phyloP scores from a whole-genome alignment of 2,113 vertebrate genomes.

The Bambusicola thoracicus region DNA sequence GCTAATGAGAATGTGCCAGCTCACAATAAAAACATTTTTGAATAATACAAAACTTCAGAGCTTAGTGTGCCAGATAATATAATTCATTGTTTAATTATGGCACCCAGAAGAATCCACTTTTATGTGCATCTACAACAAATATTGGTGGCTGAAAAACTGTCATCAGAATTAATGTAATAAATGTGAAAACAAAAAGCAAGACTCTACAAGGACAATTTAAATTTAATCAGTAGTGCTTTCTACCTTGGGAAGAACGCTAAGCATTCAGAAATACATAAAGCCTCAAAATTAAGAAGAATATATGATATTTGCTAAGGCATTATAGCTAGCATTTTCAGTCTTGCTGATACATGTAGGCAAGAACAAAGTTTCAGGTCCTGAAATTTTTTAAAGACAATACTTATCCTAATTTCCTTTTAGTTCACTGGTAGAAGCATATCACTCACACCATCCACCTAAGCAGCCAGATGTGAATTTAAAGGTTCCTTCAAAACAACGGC shows the following conservation, averaged over 20 bases:
- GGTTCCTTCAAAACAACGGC: conserved; percentile 11
- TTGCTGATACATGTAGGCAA: not conserved
- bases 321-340: not conserved
- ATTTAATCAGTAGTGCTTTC: not conserved
- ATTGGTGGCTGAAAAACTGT: not conserved
- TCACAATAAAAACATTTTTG: conserved; percentile 76
- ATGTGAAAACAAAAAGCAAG: conserved; percentile 16
- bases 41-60: conserved; percentile 75
- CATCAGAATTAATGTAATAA: conserved; percentile 36
- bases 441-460: not conserved
- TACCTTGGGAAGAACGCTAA: not conserved
- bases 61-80: conserved; percentile 56
- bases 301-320: not conserved
- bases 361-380: not conserved
- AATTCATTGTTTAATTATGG: conserved; percentile 53
- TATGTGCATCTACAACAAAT: not conserved
- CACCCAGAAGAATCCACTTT: conserved; percentile 20
- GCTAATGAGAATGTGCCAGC: conserved; percentile 81
- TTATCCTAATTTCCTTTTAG: not conserved
- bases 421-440: not conserved
- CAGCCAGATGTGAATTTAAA: not conserved
- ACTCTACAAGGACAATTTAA: not conserved
- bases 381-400: not conserved
- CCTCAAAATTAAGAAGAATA: not conserved
- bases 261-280: not conserved